phyloP scores from a whole-genome alignment of 2,797 vertebrate genomes.

The Crenichthys baileyi region DNA sequence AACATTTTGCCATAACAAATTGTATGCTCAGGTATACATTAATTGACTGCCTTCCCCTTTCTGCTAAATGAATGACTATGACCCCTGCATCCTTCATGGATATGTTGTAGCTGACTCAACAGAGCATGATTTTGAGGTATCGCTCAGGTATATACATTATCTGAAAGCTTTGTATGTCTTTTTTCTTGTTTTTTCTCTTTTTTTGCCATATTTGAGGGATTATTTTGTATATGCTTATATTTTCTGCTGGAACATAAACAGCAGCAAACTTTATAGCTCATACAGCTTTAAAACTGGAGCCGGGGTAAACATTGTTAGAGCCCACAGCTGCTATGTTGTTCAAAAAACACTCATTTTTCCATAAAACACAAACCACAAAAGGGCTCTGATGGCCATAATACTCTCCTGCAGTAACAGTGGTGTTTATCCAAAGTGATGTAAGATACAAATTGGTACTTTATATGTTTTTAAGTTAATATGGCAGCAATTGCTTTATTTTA shows the following conservation, averaged over 20 bases:
- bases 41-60: too few relatives aligned
- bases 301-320: neutral
- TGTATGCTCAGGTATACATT: too few relatives aligned
- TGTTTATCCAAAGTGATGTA: neutral
- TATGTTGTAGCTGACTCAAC: too few relatives aligned
- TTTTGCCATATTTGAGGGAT: too few relatives aligned
- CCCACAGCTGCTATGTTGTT: conserved; percentile 1
- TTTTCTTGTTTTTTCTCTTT: too few relatives aligned
- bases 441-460: neutral
- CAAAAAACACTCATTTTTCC: conserved; percentile 3
- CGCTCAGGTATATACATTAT: too few relatives aligned
- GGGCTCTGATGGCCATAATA: neutral
- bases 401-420: neutral
- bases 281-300: neutral
- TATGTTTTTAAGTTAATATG: neutral
- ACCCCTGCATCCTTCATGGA: too few relatives aligned
- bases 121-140: too few relatives aligned
- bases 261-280: neutral
- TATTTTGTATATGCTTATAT: neutral
- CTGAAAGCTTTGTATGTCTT: too few relatives aligned
- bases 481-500: neutral
- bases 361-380: neutral
- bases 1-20: too few relatives aligned
- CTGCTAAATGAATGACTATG: too few relatives aligned
- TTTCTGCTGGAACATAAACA: conserved; percentile 6